Base-by-base conservation (phyloP, 2,888 invertebrate genomes). In the Unio pictorum region DNA sequence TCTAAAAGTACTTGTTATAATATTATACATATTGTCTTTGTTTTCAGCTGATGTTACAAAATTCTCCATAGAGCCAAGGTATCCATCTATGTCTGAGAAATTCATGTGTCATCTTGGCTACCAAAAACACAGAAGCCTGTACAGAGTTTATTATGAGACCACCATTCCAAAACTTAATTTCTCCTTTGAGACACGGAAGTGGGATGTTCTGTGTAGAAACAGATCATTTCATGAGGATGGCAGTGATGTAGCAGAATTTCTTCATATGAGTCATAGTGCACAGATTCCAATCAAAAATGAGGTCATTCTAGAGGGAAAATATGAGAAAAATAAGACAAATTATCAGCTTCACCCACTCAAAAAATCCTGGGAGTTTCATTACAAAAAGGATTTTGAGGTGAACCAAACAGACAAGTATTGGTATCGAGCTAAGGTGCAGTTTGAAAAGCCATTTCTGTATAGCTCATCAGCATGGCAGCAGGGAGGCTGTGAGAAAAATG, bases 71-170 rank as follows among this genome's bases (percentile, higher is more conserved):
- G 81, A 84, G 75, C 88, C 88, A 3, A 71, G 82, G 20, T 87
- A 84, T 75, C 73, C 81, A 30, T 80, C 75, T 56, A 79, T 87
- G 34, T 66, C 72, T 15, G 72, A 75, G 26, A 78, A 82, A 69
- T 89, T 86, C 69, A 77, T 83, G 68, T 89, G 89, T 67, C 88
- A 89, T 70, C 75, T 89, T 55, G 71, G 78, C 64, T 86, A 87
- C 67, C 66, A 74, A 30, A 79, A 76, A 18, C 88, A 87, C n/a
- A 56, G 71, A 17, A 70, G 81, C 55, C 84, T 89, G n/a, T 89
- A 88, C 78, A 82, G 83, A 55, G 71, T 88, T 64, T 81, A 81
- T 64, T 89, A 88, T 74, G 79, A 79, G 63, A 76, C 87, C 54
- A 79, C 72, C 26, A 79, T 88, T 5, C 84, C 85, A 6, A 74